Evolutionary conservation across 2,797 vertebrate species (phyloP).

Genomic region (Falco biarmicus): DNA sequence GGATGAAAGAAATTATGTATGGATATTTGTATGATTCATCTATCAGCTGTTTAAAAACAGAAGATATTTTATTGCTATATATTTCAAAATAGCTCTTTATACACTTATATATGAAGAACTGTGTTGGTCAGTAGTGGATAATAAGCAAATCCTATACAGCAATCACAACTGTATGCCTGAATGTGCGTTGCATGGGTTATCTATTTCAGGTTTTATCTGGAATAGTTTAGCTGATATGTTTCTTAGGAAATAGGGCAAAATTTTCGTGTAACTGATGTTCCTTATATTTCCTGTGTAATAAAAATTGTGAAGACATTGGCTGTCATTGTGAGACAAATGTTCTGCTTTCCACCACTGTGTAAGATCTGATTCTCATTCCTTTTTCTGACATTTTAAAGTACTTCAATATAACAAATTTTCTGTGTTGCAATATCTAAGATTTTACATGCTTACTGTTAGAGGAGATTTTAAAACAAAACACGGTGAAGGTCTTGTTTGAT

Average conservation of each 20-base stretch:
- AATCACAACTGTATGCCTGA: not conserved
- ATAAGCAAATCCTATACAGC: not conserved
- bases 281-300: not conserved
- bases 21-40: not conserved
- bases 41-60: not conserved
- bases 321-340: slow-evolving; percentile 9
- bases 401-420: not conserved
- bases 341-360: not conserved
- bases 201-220: not conserved
- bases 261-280: not conserved
- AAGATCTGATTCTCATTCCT: not conserved
- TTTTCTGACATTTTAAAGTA: not conserved
- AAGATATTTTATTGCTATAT: not conserved
- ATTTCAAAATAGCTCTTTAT: not conserved
- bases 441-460: not conserved
- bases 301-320: not conserved
- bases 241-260: not conserved
- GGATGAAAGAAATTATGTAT: not conserved
- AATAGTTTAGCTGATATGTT: not conserved
- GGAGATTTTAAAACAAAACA: not conserved
- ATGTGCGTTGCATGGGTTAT: not conserved
- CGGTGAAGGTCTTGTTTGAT: not conserved
- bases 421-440: not conserved
- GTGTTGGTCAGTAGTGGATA: not conserved
- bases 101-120: not conserved